Percentiles rank a stretch among this genome's conserved stretches.
Evolutionary conservation across 1,140 invertebrate genomes (phyloP).

Genomic region (Calephelis virginiensis): DNA sequence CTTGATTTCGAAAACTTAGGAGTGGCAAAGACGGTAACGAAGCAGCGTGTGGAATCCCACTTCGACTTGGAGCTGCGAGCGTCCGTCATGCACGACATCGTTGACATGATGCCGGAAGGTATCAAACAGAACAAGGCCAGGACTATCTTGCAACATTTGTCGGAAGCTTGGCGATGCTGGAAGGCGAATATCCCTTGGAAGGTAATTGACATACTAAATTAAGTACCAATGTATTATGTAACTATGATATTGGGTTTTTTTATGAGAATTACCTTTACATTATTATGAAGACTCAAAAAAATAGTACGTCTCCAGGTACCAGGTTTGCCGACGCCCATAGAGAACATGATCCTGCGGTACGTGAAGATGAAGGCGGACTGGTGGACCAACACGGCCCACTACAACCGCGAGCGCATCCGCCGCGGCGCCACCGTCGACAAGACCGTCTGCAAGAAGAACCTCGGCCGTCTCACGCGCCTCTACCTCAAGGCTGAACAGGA

Average conservation of each 20-base stretch:
- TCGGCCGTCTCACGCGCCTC: conserved; percentile 96
- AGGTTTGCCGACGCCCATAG: conserved; percentile 98
- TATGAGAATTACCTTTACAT: no score
- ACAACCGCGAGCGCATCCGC: conserved; percentile 97
- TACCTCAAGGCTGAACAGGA: conserved; percentile 99
- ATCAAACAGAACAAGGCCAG: conserved; percentile 99
- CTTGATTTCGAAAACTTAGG: conserved; percentile 45
- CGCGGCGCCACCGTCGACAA: conserved; percentile 98
- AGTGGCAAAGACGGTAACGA: conserved; percentile 99
- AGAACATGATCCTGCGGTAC: conserved; percentile 99
- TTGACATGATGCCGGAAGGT: conserved; percentile 99
- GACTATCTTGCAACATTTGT: conserved; percentile 98
- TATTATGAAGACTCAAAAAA: no score
- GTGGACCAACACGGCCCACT: conserved; percentile 99
- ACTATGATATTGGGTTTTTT: no score
- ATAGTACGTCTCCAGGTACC: conserved; percentile 83
- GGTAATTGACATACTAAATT: conserved; percentile 64
- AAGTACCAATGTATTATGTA: no score
- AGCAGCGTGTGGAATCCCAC: conserved; percentile 99
- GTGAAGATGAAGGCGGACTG: conserved; percentile 99
- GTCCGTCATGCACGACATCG: conserved; percentile 99
- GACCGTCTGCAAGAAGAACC: conserved; percentile 99
- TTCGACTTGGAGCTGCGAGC: conserved; percentile 99
- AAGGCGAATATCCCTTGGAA: conserved; percentile 99
- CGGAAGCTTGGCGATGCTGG: conserved; percentile 99